These are phyloP conservation scores for Xiphophorus hellerii DNA, from an alignment of 2,113 vertebrate genomes.

Conservation along the genomic window DNA sequence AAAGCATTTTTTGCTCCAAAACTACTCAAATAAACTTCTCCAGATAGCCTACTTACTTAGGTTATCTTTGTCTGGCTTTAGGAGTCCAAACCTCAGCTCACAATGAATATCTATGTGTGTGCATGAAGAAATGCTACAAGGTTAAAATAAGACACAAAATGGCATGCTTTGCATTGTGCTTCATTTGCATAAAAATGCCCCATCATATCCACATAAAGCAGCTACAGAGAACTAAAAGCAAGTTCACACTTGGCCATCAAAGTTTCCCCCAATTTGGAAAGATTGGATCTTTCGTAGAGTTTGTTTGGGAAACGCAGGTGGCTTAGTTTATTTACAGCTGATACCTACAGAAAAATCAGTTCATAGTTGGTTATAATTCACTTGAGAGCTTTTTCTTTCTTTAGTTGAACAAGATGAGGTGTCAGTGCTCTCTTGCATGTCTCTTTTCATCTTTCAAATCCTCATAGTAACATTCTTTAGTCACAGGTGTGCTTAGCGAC, in stretches of 20 bases:
- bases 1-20: too few species aligned
- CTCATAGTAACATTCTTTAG: neutral
- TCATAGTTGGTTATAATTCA: neutral
- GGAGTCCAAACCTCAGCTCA: too few species aligned
- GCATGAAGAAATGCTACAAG: too few species aligned
- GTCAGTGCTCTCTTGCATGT: neutral
- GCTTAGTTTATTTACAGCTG: neutral
- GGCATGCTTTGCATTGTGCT: too few species aligned
- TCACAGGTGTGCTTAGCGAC: conserved; percentile 4
- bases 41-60: too few species aligned
- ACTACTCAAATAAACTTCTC: too few species aligned
- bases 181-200: too few species aligned
- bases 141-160: too few species aligned
- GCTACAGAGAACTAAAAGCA: too few species aligned
- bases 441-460: neutral
- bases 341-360: neutral
- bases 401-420: neutral
- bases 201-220: too few species aligned
- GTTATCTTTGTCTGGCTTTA: too few species aligned
- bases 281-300: neutral
- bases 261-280: neutral
- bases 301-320: neutral
- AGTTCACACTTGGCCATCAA: neutral
- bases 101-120: too few species aligned
- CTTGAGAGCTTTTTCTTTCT: neutral